Percentiles rank a stretch among this genome's conserved stretches.
Conservation (phyloP, 2,888 invertebrate species). For the Phymatocera aterrima region DNA sequence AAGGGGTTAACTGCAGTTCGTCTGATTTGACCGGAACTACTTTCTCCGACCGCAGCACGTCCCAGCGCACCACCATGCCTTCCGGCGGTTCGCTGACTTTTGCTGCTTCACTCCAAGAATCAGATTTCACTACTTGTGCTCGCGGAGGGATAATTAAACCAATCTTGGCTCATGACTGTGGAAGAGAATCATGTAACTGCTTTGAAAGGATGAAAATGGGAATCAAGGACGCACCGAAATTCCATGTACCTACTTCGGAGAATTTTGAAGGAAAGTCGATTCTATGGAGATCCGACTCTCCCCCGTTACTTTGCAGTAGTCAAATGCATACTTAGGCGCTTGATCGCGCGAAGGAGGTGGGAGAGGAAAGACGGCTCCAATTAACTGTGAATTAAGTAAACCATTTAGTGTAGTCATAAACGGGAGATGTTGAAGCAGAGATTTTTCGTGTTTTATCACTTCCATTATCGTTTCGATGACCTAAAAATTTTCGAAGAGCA, state of each 20-base stretch:
- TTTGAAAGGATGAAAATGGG: neutral
- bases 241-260: neutral
- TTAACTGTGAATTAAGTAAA: conserved; percentile 20
- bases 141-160: neutral
- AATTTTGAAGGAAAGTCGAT: conserved; percentile 18
- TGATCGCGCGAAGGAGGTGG: neutral
- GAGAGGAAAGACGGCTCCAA: no score
- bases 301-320: conserved; percentile 7
- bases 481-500: neutral
- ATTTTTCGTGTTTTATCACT: neutral
- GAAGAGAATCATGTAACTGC: neutral
- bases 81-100: neutral
- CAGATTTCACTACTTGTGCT: neutral
- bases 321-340: neutral
- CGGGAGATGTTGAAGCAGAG: neutral
- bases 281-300: neutral
- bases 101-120: neutral
- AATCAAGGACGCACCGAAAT: neutral
- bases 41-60: neutral
- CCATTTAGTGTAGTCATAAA: neutral
- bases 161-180: neutral
- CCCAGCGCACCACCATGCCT: neutral
- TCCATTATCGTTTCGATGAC: neutral
- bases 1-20: neutral
- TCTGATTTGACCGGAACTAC: neutral